Evolutionary conservation across 1,140 invertebrate genomes (phyloP), one percentile per base, ranked within the genome.

Genomic region (Chironomus striatipennis): DNA sequence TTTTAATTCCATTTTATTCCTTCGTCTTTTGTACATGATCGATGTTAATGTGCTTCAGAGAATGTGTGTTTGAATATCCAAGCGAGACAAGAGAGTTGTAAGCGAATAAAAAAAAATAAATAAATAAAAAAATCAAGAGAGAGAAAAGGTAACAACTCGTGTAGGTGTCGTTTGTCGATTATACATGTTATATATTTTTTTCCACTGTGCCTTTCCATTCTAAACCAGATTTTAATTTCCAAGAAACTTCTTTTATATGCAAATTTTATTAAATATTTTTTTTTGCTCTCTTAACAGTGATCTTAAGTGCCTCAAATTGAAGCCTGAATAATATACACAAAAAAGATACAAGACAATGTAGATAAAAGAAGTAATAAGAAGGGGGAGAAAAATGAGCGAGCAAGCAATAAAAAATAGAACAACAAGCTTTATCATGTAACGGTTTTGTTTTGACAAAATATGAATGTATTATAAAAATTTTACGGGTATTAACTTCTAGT

Each of bases 161-260:
- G 47, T 57, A 57, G 47, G 47, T 57, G 47, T 57, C 47, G 47
- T n/a, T 57, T 57, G 47, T 57, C 47, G 47, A 57, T 57, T 57
- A 57, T 57, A 57, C 47, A 57, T 57, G 47, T 57, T 34, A 34
- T 34, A 57, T n/a, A 57, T 57, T 57, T 57, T 57, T 47, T 47
- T 47, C 43, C 12, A 5, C 12, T 57, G 12, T 15, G 47, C 47
- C n/a, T 57, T 47, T 70, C 18, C 18, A 18, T 70, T 20, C 10
- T 70, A 70, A 70, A 70, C 65, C 65, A 70, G 65, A 70, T 70
- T 70, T 34, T 20, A 70, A 21, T 70, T 70, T 70, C 65, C 18
- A 20, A 20, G 65, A 70, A 57, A 70, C 65, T 8, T 67, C 64
- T 70, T 70, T 20, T 70, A 20, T 20, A 70, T 70, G 65, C 65